A percentile compares a stretch with the other conserved stretches of the same genome.
Conservation (phyloP, 2,113 vertebrate genomes). For the Neolamprologus variostigma region DNA sequence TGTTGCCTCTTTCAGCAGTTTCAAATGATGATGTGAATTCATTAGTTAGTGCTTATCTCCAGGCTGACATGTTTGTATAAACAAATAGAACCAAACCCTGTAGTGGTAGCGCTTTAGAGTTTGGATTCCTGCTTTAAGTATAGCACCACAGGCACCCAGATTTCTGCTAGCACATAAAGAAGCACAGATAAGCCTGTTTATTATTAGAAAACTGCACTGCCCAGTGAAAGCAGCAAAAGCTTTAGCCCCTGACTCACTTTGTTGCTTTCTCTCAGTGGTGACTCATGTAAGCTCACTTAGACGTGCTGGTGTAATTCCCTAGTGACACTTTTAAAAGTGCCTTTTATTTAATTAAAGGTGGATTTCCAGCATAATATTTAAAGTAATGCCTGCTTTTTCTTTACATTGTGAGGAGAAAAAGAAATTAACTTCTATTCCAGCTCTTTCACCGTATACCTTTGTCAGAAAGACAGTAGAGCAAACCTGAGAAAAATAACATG, state of each 20-base stretch:
- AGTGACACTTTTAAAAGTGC: neutral
- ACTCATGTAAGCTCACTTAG: neutral
- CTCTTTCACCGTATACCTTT: neutral
- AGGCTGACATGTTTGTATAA: neutral
- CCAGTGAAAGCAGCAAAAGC: neutral
- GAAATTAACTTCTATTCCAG: neutral
- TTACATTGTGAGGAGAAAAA: neutral
- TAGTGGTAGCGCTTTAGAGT: neutral
- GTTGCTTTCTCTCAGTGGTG: neutral
- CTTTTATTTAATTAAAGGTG: neutral
- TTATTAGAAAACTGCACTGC: neutral
- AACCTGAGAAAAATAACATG: neutral
- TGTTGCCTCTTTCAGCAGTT: neutral
- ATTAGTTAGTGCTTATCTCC: neutral
- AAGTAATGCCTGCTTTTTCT: neutral
- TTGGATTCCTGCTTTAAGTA: neutral
- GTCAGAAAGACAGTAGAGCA: neutral
- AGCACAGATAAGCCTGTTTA: neutral
- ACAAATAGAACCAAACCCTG: neutral
- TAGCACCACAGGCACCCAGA: neutral
- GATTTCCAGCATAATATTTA: neutral
- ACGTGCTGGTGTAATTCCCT: neutral
- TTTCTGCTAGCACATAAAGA: neutral
- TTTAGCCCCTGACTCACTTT: neutral
- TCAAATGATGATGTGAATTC: neutral